Percentiles rank a stretch among this genome's conserved stretches.
Evolutionary conservation across 2,113 vertebrate species (phyloP).

Genomic region (Perca flavescens): DNA sequence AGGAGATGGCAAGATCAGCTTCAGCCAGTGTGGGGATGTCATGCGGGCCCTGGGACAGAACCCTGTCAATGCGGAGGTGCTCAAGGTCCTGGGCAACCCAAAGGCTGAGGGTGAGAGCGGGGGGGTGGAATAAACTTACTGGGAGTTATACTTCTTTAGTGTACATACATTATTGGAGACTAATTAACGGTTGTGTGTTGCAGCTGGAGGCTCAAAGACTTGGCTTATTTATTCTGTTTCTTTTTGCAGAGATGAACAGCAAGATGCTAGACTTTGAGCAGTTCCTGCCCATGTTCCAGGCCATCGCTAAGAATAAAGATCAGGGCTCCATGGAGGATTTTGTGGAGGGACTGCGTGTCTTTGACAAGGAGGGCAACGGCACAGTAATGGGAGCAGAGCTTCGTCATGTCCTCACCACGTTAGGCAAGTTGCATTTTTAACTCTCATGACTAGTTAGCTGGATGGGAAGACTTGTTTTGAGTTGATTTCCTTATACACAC

Average conservation of each 20-base stretch:
- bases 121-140: background rate
- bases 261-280: slow-evolving; percentile 95
- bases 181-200: background rate
- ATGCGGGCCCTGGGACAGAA: slow-evolving; percentile 96
- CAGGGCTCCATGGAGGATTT: slow-evolving; percentile 95
- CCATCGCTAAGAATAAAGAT: slow-evolving; percentile 97
- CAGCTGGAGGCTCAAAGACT: background rate
- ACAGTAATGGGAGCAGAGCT: slow-evolving; percentile 97
- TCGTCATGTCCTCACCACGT: slow-evolving; percentile 93
- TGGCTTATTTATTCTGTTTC: background rate
- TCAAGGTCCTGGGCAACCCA: slow-evolving; percentile 96
- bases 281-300: slow-evolving; percentile 97
- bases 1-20: slow-evolving; percentile 93
- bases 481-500: background rate
- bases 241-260: slow-evolving; percentile 89
- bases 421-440: slow-evolving; percentile 82
- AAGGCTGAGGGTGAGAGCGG: slow-evolving; percentile 90
- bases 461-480: background rate
- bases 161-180: background rate
- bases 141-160: background rate
- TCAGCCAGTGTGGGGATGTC: slow-evolving; percentile 93
- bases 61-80: slow-evolving; percentile 95
- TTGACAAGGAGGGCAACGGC: slow-evolving; percentile 97
- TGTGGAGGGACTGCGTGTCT: slow-evolving; percentile 94
- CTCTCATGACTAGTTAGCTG: background rate